Base-by-base conservation (phyloP, 2,888 invertebrate species). In the Machimus atricapillus region DNA sequence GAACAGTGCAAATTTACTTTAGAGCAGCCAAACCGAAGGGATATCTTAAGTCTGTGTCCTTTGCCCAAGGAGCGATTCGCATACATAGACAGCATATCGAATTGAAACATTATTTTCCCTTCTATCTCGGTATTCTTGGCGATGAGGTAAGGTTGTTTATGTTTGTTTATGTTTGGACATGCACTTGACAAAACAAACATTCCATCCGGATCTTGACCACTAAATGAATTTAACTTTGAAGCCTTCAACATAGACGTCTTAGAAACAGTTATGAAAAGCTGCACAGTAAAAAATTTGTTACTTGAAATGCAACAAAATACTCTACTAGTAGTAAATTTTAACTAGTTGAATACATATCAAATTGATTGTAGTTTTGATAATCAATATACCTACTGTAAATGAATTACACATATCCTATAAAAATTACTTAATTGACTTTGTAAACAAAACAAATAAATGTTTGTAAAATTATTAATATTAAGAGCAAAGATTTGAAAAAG, bases 101-200 rank as follows among this genome's bases (percentile, higher is more conserved):
- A 23, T 79, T 56, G 79, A 14, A 34, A 79, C 79, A 52, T 52
- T 79, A 79, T 79, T 79, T 79, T 79, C 52, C 31, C n/a, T 52
- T 2, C 31, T 16, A 7, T 23, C 23, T 27, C 12, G 23, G 37
- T 76, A 76, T 27, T 46, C 52, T 79, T 52, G 52, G 52, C 9
- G 27, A 52, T 52, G 31, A 52, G 52, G 43, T 52, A 27, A 52
- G 52, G 43, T 46, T 46, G 43, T 46, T 46, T 46, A 46, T 46
- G 43, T 46, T 79, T 79, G 52, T 79, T 56, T 79, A 52, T 52
- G 31, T 79, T 52, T 79, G 79, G 23, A 27, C 40, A 52, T 79
- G 79, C 79, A 79, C 79, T 79, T 52, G 46, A 79, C 52, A 79
- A 79, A 79, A 79, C 12, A 79, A 79, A 79, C 79, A 79, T 52